These are phyloP conservation scores for Gallinago stenura DNA, from an alignment of 2,797 vertebrate genomes.

Conservation along the genomic window DNA sequence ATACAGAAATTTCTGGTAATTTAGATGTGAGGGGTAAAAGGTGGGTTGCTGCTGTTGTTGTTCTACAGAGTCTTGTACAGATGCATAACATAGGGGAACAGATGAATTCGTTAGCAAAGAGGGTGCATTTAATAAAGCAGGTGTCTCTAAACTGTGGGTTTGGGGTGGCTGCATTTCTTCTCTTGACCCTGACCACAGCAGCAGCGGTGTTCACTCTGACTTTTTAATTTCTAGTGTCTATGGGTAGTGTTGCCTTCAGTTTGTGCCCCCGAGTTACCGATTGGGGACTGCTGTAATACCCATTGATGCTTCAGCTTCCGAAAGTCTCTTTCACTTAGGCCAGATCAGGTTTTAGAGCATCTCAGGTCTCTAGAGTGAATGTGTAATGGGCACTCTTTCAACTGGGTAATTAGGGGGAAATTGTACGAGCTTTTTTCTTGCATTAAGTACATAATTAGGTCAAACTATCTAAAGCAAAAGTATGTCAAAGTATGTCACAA, in stretches of 20 bases:
- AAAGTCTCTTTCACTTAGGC: background rate
- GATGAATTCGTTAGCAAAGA: background rate
- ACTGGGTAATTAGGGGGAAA: conserved; percentile 64
- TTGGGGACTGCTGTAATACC: background rate
- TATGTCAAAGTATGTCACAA: conserved; percentile 23
- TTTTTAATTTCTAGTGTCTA: background rate
- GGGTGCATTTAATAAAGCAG: background rate
- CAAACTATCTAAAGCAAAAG: conserved; percentile 25
- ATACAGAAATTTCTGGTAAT: background rate
- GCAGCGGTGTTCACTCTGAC: background rate
- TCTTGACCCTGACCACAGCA: background rate
- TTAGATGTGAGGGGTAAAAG: background rate
- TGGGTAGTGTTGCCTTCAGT: background rate
- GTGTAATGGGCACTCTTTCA: conserved; percentile 45
- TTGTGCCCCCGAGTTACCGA: background rate
- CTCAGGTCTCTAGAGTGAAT: conserved; percentile 62
- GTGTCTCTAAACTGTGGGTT: background rate
- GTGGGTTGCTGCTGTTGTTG: background rate
- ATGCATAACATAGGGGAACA: fast-evolving
- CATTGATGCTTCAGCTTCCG: background rate
- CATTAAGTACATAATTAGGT: conserved; percentile 62
- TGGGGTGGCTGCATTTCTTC: background rate
- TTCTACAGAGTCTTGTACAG: background rate
- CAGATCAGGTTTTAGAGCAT: conserved; percentile 55
- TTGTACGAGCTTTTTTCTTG: background rate